A percentile compares a stretch with the other conserved stretches of the same genome.
Conservation (phyloP, 2,113 vertebrate species). For the Chaetodon trifascialis region DNA sequence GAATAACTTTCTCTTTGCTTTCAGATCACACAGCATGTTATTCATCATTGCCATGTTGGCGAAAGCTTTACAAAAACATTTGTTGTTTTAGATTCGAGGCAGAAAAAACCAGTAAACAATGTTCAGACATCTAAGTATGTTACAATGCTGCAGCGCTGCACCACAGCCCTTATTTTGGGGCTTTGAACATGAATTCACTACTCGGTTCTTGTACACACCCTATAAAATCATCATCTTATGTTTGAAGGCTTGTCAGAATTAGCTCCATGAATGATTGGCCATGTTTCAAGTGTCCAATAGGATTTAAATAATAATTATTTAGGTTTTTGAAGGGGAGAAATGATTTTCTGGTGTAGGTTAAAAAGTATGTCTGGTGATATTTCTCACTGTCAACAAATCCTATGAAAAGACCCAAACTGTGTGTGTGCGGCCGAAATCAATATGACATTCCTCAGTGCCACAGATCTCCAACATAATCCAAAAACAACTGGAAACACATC, state of each 20-base stretch:
- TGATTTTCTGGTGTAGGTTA: not conserved
- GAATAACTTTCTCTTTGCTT: not conserved
- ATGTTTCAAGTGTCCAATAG: not conserved
- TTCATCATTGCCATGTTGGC: not conserved
- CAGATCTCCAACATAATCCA: too few relatives aligned
- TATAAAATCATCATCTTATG: too few relatives aligned
- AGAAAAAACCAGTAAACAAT: too few relatives aligned
- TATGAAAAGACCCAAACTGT: not conserved
- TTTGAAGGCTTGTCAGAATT: too few relatives aligned
- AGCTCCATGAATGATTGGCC: not conserved
- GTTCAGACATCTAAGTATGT: not conserved
- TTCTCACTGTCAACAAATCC: not conserved
- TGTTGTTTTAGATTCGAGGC: not conserved
- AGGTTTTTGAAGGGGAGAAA: not conserved
- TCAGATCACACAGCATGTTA: not conserved
- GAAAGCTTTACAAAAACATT: not conserved
- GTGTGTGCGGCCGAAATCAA: too few relatives aligned
- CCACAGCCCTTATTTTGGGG: too few relatives aligned
- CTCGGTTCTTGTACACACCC: too few relatives aligned
- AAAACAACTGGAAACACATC: too few relatives aligned
- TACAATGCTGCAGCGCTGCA: not conserved
- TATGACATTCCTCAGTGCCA: too few relatives aligned
- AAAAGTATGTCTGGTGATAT: not conserved
- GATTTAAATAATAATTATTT: not conserved
- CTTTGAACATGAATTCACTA: too few relatives aligned